Evolutionary conservation across 2,888 invertebrate genomes (phyloP).

Genomic region (Dryobota labecula): DNA sequence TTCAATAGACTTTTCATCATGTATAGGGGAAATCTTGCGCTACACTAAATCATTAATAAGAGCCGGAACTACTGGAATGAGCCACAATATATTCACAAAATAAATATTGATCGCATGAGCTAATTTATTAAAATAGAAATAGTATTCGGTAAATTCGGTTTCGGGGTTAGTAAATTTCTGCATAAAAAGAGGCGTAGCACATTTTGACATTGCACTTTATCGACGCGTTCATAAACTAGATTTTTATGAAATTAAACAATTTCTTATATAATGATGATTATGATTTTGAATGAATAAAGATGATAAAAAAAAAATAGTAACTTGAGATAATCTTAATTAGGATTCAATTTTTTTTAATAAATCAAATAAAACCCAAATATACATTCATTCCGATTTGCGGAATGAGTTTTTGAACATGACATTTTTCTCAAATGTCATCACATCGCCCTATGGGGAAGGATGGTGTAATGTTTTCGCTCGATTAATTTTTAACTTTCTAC

Average conservation of each 20-base stretch:
- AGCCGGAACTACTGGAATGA: not conserved
- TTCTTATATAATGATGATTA: not conserved
- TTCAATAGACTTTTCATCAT: not conserved
- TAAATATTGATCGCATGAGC: not conserved
- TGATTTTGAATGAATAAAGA: not conserved
- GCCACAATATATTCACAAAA: constrained; percentile 11
- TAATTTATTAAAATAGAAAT: not conserved
- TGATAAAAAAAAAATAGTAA: not conserved
- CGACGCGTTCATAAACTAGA: constrained; percentile 26
- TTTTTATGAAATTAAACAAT: too few species aligned
- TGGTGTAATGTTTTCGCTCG: constrained; percentile 87
- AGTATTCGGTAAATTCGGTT: not conserved
- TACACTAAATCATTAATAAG: not conserved
- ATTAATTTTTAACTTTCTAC: constrained; percentile 78
- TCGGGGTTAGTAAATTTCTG: not conserved
- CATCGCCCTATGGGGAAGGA: constrained; percentile 70
- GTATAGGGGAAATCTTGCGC: not conserved
- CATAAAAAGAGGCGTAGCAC: constrained; percentile 15
- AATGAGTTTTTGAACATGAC: constrained; percentile 62
- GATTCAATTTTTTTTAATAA: not conserved
- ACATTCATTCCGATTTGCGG: not conserved
- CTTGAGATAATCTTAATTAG: not conserved
- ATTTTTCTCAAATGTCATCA: constrained; percentile 77
- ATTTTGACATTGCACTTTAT: constrained; percentile 19
- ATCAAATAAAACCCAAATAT: not conserved